Evolutionary conservation across 2,888 invertebrate genomes (phyloP), one percentile per base, ranked within the genome.

Genomic region (Mystacides longicornis): DNA sequence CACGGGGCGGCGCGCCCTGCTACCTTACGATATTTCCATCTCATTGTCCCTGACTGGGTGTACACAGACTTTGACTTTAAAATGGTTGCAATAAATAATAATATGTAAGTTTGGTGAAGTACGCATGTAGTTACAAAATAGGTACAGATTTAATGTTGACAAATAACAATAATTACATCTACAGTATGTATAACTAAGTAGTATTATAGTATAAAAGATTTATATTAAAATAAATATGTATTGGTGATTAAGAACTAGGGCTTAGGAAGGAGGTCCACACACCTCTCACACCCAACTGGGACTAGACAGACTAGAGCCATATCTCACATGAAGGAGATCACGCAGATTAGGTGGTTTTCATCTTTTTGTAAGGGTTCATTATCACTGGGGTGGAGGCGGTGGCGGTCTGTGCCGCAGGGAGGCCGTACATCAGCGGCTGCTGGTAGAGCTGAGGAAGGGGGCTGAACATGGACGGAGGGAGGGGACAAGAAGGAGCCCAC

Each of bases 281-380:
- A 31, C 49, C 31, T 49, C 47, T 27, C 49, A 23, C 54, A n/a
- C 22, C 21, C 48, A 47, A 37, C 48, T 23, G 47, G 31, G 37
- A 37, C 37, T n/a, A 37, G 37, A 37, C 37, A 37, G 49, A 54
- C 53, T 54, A 54, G 53, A 33, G 19, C 54, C 42, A 19, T 18
- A 42, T 46, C 20, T 31, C 27, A 23, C 50, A 43, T 14, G 57
- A 45, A 51, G 27, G 3, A 19, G 16, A 46, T 42, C 46, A 22
- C 37, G 11, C 14, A 23, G 51, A 23, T 78, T 86, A 87, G 69
- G 86, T 89, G 66, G 91, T 91, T 79, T 91, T 91, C 85, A 91
- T 86, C 78, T 91, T 91, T 77, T 92, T 92, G 75, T 89, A 91
- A 56, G 92, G 92, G 71, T 90, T 90, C 69, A 88, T 79, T 5